Conservation (phyloP, 2,113 vertebrate species). For the Urocitellus parryii region DNA sequence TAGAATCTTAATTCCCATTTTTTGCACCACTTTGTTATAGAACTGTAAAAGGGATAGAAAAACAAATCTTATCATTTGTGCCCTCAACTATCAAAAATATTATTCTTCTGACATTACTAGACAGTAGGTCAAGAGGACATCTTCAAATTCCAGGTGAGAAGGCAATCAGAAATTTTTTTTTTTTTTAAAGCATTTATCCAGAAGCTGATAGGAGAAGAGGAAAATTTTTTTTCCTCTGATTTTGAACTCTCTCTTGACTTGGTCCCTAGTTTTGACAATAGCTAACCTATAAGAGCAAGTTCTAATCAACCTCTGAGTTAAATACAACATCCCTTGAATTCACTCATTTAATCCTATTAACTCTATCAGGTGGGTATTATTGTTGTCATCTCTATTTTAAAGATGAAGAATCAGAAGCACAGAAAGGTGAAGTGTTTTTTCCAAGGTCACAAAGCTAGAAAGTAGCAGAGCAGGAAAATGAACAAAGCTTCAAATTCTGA, state of each 20-base stretch:
- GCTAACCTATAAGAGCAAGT: background rate
- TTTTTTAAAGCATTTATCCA: background rate
- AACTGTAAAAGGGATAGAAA: background rate
- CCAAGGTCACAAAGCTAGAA: background rate
- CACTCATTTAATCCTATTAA: background rate
- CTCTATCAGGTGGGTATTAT: background rate
- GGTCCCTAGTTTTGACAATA: background rate
- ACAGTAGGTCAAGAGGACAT: background rate
- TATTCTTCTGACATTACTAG: background rate
- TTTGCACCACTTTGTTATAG: background rate
- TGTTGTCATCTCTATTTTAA: constrained; percentile 2
- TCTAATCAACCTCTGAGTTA: background rate
- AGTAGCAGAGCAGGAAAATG: background rate
- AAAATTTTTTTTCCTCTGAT: background rate
- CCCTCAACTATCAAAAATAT: background rate
- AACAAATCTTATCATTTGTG: background rate
- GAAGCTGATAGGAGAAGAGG: background rate
- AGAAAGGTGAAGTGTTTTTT: background rate
- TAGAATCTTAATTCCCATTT: background rate
- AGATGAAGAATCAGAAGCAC: constrained; percentile 23
- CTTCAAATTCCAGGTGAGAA: background rate
- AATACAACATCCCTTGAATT: background rate
- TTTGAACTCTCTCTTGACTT: background rate
- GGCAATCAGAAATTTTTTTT: background rate
- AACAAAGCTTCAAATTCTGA: background rate